Percentiles rank a stretch among this genome's conserved stretches.
Conservation (phyloP, 2,113 vertebrate genomes). For the Macquaria australasica region DNA sequence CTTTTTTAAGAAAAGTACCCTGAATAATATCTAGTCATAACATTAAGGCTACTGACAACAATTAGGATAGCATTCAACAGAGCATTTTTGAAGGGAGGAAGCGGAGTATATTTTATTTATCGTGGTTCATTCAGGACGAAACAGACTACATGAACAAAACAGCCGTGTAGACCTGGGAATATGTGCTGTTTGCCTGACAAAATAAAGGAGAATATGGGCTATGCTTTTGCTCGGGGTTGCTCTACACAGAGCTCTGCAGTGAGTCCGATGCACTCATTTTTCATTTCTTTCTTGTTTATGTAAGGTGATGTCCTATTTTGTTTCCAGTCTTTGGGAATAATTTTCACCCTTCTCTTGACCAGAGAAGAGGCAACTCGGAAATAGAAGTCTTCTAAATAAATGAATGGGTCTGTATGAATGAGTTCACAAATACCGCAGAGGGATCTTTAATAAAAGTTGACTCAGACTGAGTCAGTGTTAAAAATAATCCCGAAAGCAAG, state of each 20-base stretch:
- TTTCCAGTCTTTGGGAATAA: conserved; percentile 24
- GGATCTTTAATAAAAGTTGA: conserved; percentile 70
- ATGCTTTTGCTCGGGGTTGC: conserved; percentile 14
- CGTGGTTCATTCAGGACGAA: conserved; percentile 10
- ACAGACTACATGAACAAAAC: conserved; percentile 22
- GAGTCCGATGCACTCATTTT: background rate
- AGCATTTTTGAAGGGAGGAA: background rate
- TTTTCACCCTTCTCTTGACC: conserved; percentile 11
- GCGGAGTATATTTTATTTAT: background rate
- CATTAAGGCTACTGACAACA: conserved; percentile 35
- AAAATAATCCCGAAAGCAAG: conserved; percentile 69
- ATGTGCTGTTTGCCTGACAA: conserved; percentile 32
- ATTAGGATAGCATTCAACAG: conserved; percentile 14
- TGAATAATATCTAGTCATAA: conserved; percentile 18
- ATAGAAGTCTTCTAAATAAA: conserved; percentile 28
- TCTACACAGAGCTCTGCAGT: conserved; percentile 20
- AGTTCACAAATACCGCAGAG: conserved; percentile 55
- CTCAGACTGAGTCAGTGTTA: conserved; percentile 72
- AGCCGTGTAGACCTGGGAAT: background rate
- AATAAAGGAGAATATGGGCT: conserved; percentile 49
- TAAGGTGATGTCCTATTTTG: conserved; percentile 35
- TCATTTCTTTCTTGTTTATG: conserved; percentile 17
- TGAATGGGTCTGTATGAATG: conserved; percentile 62
- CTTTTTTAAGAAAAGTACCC: background rate
- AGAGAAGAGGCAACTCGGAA: conserved; percentile 20